Conservation (phyloP, 1,140 invertebrate species). For the Drosophila ambigua region DNA sequence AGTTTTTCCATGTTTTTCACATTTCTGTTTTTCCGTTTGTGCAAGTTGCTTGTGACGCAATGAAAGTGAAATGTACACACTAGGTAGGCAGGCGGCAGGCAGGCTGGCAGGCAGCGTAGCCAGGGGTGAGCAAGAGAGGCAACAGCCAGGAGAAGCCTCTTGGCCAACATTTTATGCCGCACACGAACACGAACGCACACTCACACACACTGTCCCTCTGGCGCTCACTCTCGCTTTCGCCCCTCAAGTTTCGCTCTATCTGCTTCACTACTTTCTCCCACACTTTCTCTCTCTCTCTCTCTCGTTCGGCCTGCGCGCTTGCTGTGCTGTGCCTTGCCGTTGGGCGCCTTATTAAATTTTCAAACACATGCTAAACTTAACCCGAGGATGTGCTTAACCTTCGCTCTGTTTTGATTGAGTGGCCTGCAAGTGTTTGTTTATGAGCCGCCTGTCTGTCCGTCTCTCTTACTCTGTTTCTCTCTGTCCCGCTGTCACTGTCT, state of each 20-base stretch:
- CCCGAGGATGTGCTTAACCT: slow-evolving; percentile 79
- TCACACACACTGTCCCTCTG: not conserved
- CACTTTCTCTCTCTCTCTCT: not conserved
- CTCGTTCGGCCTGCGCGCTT: slow-evolving; percentile 16
- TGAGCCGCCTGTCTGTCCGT: slow-evolving; percentile 29
- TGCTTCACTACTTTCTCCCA: not conserved
- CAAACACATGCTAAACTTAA: slow-evolving; percentile 81
- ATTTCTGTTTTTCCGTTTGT: slow-evolving; percentile 17
- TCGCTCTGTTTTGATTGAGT: slow-evolving; percentile 80
- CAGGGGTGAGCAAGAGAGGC: slow-evolving; percentile 2
- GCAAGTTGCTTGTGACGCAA: slow-evolving; percentile 51
- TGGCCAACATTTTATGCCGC: slow-evolving; percentile 59
- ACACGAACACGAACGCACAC: slow-evolving; percentile 30
- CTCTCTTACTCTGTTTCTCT: slow-evolving; percentile 3
- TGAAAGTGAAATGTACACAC: slow-evolving; percentile 41
- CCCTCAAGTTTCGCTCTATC: not conserved
- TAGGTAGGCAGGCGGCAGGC: too few relatives aligned
- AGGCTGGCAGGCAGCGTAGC: too few relatives aligned
- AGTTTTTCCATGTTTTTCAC: slow-evolving; percentile 32
- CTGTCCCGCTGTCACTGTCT: slow-evolving; percentile 13
- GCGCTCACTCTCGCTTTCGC: too few relatives aligned
- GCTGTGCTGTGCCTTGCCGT: slow-evolving; percentile 2
- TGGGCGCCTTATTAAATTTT: slow-evolving; percentile 75
- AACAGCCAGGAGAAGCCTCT: slow-evolving; percentile 12
- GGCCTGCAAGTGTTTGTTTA: slow-evolving; percentile 74